A percentile compares a stretch with the other conserved stretches of the same genome.
Conservation (phyloP, 2,797 vertebrate genomes). For the Sarcoramphus papa region DNA sequence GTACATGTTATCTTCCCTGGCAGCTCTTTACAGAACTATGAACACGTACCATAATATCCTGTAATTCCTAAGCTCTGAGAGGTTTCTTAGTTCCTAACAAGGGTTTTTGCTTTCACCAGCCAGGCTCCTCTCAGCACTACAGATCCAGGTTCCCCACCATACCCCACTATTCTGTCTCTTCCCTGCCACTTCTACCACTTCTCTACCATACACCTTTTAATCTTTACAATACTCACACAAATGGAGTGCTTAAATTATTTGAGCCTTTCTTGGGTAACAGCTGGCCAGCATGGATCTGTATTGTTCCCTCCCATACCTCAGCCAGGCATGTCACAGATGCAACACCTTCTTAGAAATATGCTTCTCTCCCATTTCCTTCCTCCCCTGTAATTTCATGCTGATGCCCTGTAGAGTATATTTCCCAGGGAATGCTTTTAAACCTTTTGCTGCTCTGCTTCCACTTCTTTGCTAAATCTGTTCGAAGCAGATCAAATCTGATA, state of each 20-base stretch:
- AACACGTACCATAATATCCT: neutral
- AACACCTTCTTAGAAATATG: neutral
- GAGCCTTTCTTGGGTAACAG: neutral
- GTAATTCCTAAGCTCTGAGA: neutral
- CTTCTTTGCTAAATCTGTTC: constrained; percentile 40
- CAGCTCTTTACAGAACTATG: neutral
- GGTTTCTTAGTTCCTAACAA: neutral
- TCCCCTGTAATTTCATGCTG: constrained; percentile 43
- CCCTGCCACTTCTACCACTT: neutral
- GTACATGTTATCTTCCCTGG: neutral
- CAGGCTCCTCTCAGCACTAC: neutral
- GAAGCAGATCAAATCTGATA: constrained; percentile 48
- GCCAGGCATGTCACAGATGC: neutral
- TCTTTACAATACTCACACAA: neutral
- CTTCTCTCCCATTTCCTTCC: constrained; percentile 2
- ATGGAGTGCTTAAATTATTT: neutral
- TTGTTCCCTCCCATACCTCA: neutral
- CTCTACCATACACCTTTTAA: neutral
- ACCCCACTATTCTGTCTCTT: neutral
- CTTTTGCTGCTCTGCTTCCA: constrained; percentile 1
- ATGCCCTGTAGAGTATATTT: neutral
- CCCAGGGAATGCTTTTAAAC: constrained; percentile 23
- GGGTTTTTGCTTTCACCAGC: neutral
- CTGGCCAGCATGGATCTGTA: neutral
- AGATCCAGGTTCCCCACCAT: neutral